Evolutionary conservation across 2,888 invertebrate genomes (phyloP).

Genomic region (Oscheius onirici): DNA sequence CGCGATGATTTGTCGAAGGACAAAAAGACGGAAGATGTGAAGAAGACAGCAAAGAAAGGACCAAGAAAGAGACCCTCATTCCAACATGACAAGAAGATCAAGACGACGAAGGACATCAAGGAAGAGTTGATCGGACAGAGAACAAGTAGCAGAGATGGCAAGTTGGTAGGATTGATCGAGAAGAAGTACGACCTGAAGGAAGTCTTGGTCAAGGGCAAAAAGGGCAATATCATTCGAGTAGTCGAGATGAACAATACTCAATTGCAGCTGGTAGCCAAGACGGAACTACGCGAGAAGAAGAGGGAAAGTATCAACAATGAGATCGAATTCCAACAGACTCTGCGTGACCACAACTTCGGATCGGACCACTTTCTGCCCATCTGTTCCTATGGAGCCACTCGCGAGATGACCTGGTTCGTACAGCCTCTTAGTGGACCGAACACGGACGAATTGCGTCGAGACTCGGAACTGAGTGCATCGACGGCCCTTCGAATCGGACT

Average conservation of each 20-base stretch:
- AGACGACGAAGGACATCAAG: constrained; percentile 17
- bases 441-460: neutral
- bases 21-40: too few relatives aligned
- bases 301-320: constrained; percentile 37
- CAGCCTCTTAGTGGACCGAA: constrained; percentile 19
- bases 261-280: constrained; percentile 56
- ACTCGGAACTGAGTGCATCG: neutral
- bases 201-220: constrained; percentile 3
- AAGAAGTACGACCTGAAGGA: neutral
- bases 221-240: neutral
- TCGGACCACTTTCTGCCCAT: constrained; percentile 10
- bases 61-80: constrained; percentile 5
- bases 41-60: neutral
- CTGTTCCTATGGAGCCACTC: constrained; percentile 8
- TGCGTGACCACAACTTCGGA: neutral
- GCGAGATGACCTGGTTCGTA: neutral
- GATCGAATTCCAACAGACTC: constrained; percentile 18
- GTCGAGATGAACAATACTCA: neutral
- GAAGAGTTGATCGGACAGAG: constrained; percentile 6
- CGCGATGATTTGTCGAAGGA: too few relatives aligned
- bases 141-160: neutral
- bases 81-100: neutral
- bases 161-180: neutral
- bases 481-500: constrained; percentile 13
- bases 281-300: constrained; percentile 52